phyloP scores from a whole-genome alignment of 2,113 vertebrate species.

The Vombatus ursinus region DNA sequence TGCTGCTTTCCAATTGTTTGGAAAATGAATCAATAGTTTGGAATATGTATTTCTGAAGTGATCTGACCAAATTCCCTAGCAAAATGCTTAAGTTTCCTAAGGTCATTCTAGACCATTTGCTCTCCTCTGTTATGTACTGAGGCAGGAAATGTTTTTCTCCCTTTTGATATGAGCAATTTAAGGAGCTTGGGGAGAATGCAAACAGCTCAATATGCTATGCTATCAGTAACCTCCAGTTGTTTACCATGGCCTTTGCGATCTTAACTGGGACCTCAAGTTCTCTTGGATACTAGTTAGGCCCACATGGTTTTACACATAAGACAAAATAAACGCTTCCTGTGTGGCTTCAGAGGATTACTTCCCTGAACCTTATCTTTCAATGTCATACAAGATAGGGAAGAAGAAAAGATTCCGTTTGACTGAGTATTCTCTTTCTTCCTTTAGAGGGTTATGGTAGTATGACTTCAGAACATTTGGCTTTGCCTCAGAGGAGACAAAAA shows the following conservation, averaged over 20 bases:
- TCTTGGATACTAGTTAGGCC: constrained; percentile 59
- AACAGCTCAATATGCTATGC: constrained; percentile 70
- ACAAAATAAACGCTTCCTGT: constrained; percentile 76
- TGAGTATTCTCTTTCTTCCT: constrained; percentile 28
- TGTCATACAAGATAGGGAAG: constrained; percentile 67
- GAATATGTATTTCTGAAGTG: constrained; percentile 68
- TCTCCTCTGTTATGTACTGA: constrained; percentile 78
- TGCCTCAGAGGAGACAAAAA: constrained; percentile 32
- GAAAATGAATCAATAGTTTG: constrained; percentile 57
- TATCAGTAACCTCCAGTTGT: constrained; percentile 83
- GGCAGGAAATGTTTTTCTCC: constrained; percentile 86
- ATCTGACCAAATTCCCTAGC: constrained; percentile 64
- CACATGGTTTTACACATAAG: constrained; percentile 63
- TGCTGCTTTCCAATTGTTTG: constrained; percentile 42
- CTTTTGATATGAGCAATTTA: constrained; percentile 77
- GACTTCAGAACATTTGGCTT: background rate
- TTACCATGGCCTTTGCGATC: constrained; percentile 74
- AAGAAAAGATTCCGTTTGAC: constrained; percentile 64
- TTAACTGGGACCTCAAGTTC: constrained; percentile 71
- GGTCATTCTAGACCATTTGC: constrained; percentile 80
- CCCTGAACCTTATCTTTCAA: constrained; percentile 72
- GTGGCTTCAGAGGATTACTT: constrained; percentile 64
- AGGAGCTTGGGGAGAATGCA: constrained; percentile 73
- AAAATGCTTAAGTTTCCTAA: constrained; percentile 69
- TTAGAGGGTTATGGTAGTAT: constrained; percentile 5